Conservation (phyloP, 2,888 invertebrate species). For the Ethmia dodecea region DNA sequence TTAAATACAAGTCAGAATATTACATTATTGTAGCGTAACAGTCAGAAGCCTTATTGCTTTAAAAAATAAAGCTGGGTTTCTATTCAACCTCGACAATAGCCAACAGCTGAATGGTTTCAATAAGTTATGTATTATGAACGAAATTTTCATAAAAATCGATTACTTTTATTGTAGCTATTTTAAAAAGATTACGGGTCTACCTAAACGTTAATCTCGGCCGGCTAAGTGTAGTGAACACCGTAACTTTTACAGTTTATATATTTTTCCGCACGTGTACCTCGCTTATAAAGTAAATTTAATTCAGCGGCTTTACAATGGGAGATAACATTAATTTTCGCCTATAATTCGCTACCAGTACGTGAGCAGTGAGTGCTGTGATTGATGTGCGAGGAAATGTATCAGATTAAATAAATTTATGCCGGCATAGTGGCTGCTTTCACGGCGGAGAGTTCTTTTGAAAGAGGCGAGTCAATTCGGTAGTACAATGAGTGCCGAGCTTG, state of each 20-base stretch:
- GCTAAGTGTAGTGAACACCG: background rate
- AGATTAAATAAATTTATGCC: constrained; percentile 59
- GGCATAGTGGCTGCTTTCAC: constrained; percentile 55
- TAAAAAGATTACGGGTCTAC: too few relatives aligned
- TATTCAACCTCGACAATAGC: too few relatives aligned
- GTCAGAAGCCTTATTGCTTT: too few relatives aligned
- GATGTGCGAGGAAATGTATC: constrained; percentile 57
- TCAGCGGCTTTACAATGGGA: constrained; percentile 20
- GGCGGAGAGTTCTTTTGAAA: constrained; percentile 52
- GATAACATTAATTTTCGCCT: constrained; percentile 32
- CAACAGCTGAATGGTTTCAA: too few relatives aligned
- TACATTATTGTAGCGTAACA: too few relatives aligned
- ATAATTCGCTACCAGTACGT: constrained; percentile 35
- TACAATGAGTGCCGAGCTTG: constrained; percentile 46
- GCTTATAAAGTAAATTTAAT: constrained; percentile 17
- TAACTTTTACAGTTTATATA: background rate
- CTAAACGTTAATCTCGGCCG: too few relatives aligned
- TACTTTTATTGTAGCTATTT: too few relatives aligned
- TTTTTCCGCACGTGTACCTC: constrained; percentile 12
- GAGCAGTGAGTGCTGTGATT: constrained; percentile 53
- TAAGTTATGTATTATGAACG: too few relatives aligned
- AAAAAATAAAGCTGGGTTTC: too few relatives aligned
- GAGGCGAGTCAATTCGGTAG: constrained; percentile 61
- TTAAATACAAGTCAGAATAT: too few relatives aligned
- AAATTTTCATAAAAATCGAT: too few relatives aligned